These are phyloP conservation scores for Rhagologus leucostigma DNA, from an alignment of 2,113 vertebrate species.

Conservation along the genomic window DNA sequence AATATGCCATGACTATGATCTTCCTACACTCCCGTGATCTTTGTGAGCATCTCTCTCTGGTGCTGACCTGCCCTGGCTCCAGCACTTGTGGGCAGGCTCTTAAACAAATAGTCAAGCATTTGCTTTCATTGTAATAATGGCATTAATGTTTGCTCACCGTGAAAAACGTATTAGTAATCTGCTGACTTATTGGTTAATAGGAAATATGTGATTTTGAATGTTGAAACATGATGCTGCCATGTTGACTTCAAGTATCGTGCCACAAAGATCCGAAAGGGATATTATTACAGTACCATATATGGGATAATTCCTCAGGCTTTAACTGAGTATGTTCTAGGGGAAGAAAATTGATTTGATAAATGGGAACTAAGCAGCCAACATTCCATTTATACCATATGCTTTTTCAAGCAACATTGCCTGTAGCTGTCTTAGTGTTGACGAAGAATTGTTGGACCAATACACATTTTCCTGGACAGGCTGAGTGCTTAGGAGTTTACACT, in stretches of 20 bases:
- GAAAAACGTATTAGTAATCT: conserved; percentile 58
- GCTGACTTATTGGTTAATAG: conserved; percentile 59
- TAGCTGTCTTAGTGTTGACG: background rate
- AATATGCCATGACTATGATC: background rate
- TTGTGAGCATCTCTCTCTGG: conserved; percentile 17
- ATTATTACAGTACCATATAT: background rate
- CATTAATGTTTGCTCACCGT: conserved; percentile 62
- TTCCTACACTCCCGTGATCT: background rate
- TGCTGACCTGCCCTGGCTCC: conserved; percentile 14
- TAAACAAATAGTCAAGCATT: conserved; percentile 60
- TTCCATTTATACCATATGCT: background rate
- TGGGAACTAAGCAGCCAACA: background rate
- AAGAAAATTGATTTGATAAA: conserved; percentile 18
- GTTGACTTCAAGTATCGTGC: background rate
- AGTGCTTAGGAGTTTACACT: background rate
- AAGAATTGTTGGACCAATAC: background rate
- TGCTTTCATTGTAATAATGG: conserved; percentile 46
- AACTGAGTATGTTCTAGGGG: background rate
- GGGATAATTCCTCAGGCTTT: background rate
- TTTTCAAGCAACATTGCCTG: background rate
- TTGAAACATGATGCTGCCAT: conserved; percentile 7
- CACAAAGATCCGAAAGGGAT: background rate
- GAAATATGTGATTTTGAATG: conserved; percentile 23
- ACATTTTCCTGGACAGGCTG: background rate
- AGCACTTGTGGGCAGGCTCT: conserved; percentile 33